Conservation (phyloP, 2,113 vertebrate species). For the Echinops telfairi region DNA sequence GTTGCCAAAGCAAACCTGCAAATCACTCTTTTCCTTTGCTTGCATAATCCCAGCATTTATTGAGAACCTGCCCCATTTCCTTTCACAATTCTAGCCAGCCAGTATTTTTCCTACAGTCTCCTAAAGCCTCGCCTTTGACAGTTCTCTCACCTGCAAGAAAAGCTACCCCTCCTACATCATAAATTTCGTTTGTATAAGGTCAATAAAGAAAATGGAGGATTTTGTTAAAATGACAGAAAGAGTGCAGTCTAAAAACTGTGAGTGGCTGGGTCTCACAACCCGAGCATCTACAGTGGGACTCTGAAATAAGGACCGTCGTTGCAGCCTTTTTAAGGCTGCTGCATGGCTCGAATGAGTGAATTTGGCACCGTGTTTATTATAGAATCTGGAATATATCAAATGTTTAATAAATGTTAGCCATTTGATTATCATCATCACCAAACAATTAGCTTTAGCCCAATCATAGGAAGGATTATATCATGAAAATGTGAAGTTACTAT, state of each 20-base stretch:
- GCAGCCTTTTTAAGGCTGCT: not conserved
- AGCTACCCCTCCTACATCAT: not conserved
- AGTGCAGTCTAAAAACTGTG: not conserved
- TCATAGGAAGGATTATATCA: too few species aligned
- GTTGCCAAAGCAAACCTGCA: constrained; percentile 71
- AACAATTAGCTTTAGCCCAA: too few species aligned
- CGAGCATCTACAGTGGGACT: not conserved
- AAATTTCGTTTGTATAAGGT: not conserved
- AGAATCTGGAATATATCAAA: not conserved
- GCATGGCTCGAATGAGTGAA: not conserved
- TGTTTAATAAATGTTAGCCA: not conserved
- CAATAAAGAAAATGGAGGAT: not conserved
- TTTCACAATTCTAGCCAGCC: constrained; percentile 29
- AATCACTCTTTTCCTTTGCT: constrained; percentile 53
- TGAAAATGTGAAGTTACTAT: too few species aligned
- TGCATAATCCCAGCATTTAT: constrained; percentile 49
- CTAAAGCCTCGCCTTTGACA: constrained; percentile 33
- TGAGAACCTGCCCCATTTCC: constrained; percentile 45
- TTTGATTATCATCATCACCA: too few species aligned
- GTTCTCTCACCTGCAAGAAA: constrained; percentile 65
- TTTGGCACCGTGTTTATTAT: not conserved
- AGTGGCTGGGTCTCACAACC: not conserved
- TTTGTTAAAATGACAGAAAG: not conserved
- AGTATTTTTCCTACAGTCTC: constrained; percentile 68
- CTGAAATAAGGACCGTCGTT: not conserved